Percentiles rank a stretch among this genome's conserved stretches.
phyloP scores from a whole-genome alignment of 2,888 invertebrate species.

The Tridacna gigas region DNA sequence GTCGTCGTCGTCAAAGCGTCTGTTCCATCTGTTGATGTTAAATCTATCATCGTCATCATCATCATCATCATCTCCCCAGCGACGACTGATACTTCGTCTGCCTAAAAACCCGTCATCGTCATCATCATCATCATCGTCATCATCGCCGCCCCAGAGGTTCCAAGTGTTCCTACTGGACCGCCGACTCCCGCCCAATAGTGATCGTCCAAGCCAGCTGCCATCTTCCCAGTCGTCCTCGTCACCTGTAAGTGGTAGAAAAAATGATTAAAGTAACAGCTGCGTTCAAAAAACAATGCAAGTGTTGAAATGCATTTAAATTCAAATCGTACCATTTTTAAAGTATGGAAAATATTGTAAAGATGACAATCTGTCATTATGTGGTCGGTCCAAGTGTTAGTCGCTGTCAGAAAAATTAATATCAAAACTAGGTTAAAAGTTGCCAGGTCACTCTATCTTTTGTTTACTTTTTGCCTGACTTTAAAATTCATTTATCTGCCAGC shows the following conservation, averaged over 20 bases:
- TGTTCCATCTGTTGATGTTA: not conserved
- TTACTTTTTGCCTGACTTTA: too few species aligned
- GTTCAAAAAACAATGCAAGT: too few species aligned
- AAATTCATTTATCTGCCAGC: too few species aligned
- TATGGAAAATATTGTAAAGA: too few species aligned
- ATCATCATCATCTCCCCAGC: not conserved
- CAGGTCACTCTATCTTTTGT: too few species aligned
- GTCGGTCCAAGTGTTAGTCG: too few species aligned
- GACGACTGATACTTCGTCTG: not conserved
- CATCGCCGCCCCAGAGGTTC: not conserved
- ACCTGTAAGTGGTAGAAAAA: not conserved
- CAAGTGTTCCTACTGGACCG: not conserved
- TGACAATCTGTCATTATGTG: too few species aligned
- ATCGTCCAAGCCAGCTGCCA: not conserved
- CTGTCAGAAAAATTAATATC: too few species aligned
- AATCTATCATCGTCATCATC: not conserved
- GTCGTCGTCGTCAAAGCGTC: not conserved
- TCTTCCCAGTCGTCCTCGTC: conserved; percentile 3
- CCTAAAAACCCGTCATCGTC: not conserved
- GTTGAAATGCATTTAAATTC: too few species aligned
- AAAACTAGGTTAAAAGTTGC: too few species aligned
- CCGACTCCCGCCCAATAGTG: not conserved
- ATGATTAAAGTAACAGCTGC: too few species aligned
- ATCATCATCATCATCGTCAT: conserved; percentile 6
- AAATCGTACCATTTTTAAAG: too few species aligned